A percentile compares a stretch with the other conserved stretches of the same genome.
These are phyloP conservation scores for Mylabris phalerata DNA, from an alignment of 1,140 invertebrate genomes.

Conservation along the genomic window DNA sequence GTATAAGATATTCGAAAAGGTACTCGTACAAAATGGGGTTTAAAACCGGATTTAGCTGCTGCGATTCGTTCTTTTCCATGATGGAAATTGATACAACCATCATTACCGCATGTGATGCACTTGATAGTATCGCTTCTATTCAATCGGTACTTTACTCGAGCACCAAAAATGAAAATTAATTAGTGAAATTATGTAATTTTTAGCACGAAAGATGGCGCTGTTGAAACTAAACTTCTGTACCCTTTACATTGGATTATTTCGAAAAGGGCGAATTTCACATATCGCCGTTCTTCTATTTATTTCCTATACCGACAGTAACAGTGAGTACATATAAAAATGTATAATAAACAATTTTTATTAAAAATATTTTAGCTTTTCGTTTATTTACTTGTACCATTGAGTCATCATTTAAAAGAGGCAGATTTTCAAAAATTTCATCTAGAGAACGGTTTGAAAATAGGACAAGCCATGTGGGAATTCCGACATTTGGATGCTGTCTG, in stretches of 20 bases:
- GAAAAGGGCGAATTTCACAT: slow-evolving; percentile 58
- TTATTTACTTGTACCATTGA: slow-evolving; percentile 93
- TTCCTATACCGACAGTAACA: slow-evolving; percentile 87
- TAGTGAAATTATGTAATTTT: slow-evolving; percentile 1
- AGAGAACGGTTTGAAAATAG: slow-evolving; percentile 94
- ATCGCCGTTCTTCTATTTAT: slow-evolving; percentile 78
- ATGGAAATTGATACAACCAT: slow-evolving; percentile 85
- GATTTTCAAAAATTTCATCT: slow-evolving; percentile 94
- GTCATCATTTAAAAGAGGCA: slow-evolving; percentile 90
- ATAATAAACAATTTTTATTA: neutral
- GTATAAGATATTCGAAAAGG: slow-evolving; percentile 81
- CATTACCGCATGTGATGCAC: slow-evolving; percentile 92
- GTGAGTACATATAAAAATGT: slow-evolving; percentile 46
- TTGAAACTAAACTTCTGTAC: no score
- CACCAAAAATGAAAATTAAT: neutral
- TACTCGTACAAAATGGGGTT: slow-evolving; percentile 97
- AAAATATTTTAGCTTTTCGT: slow-evolving; percentile 76
- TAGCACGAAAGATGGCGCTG: slow-evolving; percentile 76
- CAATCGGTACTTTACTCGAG: slow-evolving; percentile 57
- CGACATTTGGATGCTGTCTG: slow-evolving; percentile 86
- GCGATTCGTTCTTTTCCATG: slow-evolving; percentile 84
- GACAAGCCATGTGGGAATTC: slow-evolving; percentile 95
- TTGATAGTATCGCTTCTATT: slow-evolving; percentile 78
- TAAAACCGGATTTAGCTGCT: slow-evolving; percentile 86
- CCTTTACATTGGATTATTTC: slow-evolving; percentile 94